Conservation (phyloP, 1,140 invertebrate genomes). For the Teleogryllus occipitalis region DNA sequence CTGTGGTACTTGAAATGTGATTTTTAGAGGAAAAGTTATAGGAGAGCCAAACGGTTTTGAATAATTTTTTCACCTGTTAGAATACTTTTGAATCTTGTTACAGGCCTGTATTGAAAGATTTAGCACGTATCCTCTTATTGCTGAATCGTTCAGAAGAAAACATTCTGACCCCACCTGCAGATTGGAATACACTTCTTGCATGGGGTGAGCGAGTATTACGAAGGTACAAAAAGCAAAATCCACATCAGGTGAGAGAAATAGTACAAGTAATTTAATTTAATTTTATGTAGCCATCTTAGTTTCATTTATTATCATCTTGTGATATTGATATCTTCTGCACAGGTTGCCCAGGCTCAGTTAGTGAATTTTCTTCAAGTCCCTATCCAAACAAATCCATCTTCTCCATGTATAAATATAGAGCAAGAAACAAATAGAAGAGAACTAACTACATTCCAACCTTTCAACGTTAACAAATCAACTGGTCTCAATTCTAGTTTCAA, state of each 20-base stretch:
- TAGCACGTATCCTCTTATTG: conserved; percentile 62
- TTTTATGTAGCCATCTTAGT: background rate
- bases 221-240: conserved; percentile 57
- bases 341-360: conserved; percentile 54
- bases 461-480: conserved; percentile 15
- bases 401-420: conserved; percentile 29
- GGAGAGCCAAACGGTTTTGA: background rate
- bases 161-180: conserved; percentile 59
- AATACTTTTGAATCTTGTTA: conserved; percentile 30
- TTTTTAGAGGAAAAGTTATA: background rate
- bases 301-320: background rate
- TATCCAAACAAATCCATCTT: conserved; percentile 23
- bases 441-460: conserved; percentile 39
- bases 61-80: background rate
- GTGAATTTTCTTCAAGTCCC: conserved; percentile 56
- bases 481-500: background rate
- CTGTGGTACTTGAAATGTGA: too few species aligned
- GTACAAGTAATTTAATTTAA: too few species aligned
- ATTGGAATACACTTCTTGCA: conserved; percentile 62
- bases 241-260: conserved; percentile 36
- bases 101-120: conserved; percentile 62
- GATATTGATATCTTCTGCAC: conserved; percentile 19
- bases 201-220: conserved; percentile 65
- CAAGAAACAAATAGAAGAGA: conserved; percentile 33
- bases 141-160: conserved; percentile 57